Percentiles rank a stretch among this genome's conserved stretches.
Evolutionary conservation across 2,113 vertebrate species (phyloP).

Genomic region (Entelurus aequoreus): DNA sequence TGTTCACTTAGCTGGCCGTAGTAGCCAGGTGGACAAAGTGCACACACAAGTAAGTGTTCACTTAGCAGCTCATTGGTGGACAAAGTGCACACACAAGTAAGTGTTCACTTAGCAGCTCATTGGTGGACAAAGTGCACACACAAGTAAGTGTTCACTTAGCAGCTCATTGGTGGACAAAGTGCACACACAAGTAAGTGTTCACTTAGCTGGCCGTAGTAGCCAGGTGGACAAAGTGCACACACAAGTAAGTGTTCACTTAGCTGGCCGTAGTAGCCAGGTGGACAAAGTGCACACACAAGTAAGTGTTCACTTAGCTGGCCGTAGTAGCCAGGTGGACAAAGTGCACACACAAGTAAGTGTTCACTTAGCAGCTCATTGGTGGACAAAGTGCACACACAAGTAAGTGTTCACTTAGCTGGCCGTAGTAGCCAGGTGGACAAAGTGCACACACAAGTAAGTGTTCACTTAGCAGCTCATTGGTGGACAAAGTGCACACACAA

Average conservation of each 20-base stretch:
- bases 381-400: slow-evolving; percentile 71
- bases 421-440: too few species aligned
- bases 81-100: too few species aligned
- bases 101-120: too few species aligned
- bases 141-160: neutral
- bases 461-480: neutral
- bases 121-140: slow-evolving; percentile 71
- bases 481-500: slow-evolving; percentile 70
- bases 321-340: too few species aligned
- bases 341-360: slow-evolving; percentile 48
- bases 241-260: slow-evolving; percentile 2
- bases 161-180: too few species aligned
- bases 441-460: too few species aligned
- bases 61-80: too few species aligned
- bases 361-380: neutral
- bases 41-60: slow-evolving; percentile 7
- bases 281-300: too few species aligned
- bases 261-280: too few species aligned
- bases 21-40: slow-evolving; percentile 76
- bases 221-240: slow-evolving; percentile 72
- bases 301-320: neutral
- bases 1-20: slow-evolving; percentile 75
- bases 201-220: slow-evolving; percentile 80
- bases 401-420: neutral
- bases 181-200: too few species aligned